phyloP scores from a whole-genome alignment of 2,888 invertebrate species.

The Dryomyza anilis region DNA sequence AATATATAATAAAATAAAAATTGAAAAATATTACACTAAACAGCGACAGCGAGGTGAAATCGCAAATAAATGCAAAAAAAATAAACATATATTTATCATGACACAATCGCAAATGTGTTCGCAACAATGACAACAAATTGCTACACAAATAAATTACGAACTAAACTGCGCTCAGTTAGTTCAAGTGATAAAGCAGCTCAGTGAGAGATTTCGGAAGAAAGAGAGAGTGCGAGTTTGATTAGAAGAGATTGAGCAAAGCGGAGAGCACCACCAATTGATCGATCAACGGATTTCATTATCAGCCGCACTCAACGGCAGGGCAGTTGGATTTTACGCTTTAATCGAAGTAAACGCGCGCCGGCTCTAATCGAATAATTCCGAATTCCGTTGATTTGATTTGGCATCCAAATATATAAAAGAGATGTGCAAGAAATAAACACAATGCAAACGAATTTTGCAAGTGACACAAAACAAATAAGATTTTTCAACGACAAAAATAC shows the following conservation, averaged over 20 bases:
- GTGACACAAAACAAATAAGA: too few species aligned
- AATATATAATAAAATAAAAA: too few species aligned
- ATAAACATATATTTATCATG: too few species aligned
- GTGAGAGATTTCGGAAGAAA: not conserved
- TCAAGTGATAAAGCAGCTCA: not conserved
- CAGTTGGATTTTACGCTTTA: constrained; percentile 8
- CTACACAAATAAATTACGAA: not conserved
- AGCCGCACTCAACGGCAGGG: constrained; percentile 18
- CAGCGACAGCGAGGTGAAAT: not conserved
- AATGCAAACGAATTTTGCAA: too few species aligned
- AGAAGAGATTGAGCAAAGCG: not conserved
- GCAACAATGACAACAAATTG: not conserved
- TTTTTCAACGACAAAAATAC: too few species aligned
- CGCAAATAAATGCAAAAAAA: too few species aligned
- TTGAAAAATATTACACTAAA: too few species aligned
- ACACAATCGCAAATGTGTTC: too few species aligned
- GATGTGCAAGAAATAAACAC: too few species aligned
- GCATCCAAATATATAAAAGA: too few species aligned
- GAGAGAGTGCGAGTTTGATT: not conserved
- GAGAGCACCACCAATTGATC: not conserved
- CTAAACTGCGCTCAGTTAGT: not conserved
- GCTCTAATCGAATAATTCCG: not conserved
- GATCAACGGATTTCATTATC: constrained; percentile 18
- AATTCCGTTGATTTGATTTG: too few species aligned
- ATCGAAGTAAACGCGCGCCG: not conserved